Base-by-base conservation (phyloP, 2,888 invertebrate genomes). In the Ptilodon capucinus region DNA sequence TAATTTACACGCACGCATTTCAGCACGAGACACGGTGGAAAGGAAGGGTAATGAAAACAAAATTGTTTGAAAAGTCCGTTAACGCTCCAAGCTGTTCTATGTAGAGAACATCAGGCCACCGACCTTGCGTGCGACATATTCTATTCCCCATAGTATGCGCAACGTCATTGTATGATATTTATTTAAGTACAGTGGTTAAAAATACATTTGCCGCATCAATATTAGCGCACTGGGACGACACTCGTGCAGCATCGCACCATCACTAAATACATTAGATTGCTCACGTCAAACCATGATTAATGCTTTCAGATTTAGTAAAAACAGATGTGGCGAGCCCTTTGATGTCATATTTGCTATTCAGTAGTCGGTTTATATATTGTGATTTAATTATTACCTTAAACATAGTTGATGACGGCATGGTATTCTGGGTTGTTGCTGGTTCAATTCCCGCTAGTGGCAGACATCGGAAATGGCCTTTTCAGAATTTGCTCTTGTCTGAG, bases 51-150 rank as follows among this genome's bases (percentile, higher is more conserved):
- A 35, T 34, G 4, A 9, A 35, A 35, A 18, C 17, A 32, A 7
- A 14, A 14, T 14, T 17, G 11, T 35, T 35, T 35, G 14, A 35
- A 35, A 32, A 4, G 35, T 35, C 32, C 8, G 32, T 14, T 35
- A 35, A 16, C 11, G 35, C 17, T 11, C 16, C 34, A 35, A 35
- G 35, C 18, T 17, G 17, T 9, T 11, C 11, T 3, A 18, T 35
- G 17, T 35, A 17, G n/a, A 17, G 18, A 2, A 35, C 17, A 17
- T n/a, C 34, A 46, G 53, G 54, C 47, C 63, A 52, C 35, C 39
- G 49, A 56, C 62, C 66, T 64, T 65, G 63, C 51, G 44, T 62
- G 48, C 50, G 42, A 52, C 50, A 51, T 52, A 41, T 28, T 38
- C 35, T 46, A 40, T 58, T 59, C 52, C 51, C 55, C 25, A 50